A percentile compares a stretch with the other conserved stretches of the same genome.
Conservation (phyloP, 2,113 vertebrate species). For the Orycteropus afer region DNA sequence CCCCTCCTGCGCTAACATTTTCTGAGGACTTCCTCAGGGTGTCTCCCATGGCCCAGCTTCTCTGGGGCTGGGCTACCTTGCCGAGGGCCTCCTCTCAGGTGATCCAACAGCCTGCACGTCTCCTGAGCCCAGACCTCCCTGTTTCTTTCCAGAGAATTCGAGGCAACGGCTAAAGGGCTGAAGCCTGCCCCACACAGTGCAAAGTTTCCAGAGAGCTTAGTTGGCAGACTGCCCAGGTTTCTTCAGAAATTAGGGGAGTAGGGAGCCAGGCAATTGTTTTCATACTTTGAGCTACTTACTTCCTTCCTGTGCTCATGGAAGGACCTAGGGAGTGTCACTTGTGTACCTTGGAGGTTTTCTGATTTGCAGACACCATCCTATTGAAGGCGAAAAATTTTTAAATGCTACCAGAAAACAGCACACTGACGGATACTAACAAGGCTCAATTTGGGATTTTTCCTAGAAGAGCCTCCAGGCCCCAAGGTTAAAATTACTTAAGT, state of each 20-base stretch:
- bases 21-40: neutral
- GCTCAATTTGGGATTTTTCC: neutral
- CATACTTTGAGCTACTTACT: constrained; percentile 74
- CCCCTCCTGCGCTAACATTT: neutral
- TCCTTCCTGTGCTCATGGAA: constrained; percentile 76
- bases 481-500: neutral
- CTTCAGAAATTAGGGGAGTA: constrained; percentile 66
- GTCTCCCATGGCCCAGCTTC: neutral
- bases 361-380: constrained; percentile 55
- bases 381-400: constrained; percentile 35
- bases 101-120: neutral
- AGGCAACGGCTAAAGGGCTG: neutral
- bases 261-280: constrained; percentile 80
- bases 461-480: neutral
- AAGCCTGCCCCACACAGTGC: neutral
- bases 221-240: constrained; percentile 72
- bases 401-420: constrained; percentile 3
- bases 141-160: constrained; percentile 60
- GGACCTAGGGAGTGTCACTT: constrained; percentile 62
- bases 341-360: constrained; percentile 49
- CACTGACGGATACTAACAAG: neutral
- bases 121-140: neutral
- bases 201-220: constrained; percentile 67
- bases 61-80: neutral
- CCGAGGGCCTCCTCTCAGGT: neutral